Evolutionary conservation across 1,140 invertebrate genomes (phyloP).

Genomic region (Lasioglossum baleicum): DNA sequence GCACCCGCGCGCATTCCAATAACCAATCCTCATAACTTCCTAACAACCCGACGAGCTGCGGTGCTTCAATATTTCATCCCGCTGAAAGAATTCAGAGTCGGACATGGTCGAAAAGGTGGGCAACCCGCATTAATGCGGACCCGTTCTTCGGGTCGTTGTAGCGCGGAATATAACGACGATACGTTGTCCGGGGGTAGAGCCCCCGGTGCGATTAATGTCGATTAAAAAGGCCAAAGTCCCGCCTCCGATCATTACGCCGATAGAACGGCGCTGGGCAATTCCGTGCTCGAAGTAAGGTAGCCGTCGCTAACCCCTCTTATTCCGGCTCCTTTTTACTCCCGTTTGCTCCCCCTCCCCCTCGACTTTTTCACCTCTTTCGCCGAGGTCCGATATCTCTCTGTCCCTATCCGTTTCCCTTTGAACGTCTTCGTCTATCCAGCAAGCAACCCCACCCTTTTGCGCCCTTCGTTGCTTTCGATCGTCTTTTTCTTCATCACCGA

Average conservation of each 20-base stretch:
- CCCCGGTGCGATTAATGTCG: constrained; percentile 73
- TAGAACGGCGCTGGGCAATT: constrained; percentile 62
- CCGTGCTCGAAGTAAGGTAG: constrained; percentile 73
- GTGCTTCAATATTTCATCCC: constrained; percentile 36
- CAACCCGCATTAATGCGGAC: constrained; percentile 54
- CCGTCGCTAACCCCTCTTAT: constrained; percentile 53
- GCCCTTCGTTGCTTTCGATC: constrained; percentile 36
- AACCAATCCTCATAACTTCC: constrained; percentile 34
- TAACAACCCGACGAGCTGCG: not conserved
- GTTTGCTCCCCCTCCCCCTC: constrained; percentile 33
- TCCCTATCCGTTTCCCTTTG: not conserved
- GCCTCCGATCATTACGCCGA: constrained; percentile 67
- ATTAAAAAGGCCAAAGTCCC: constrained; percentile 73
- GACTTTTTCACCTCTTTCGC: not conserved
- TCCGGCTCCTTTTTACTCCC: constrained; percentile 49
- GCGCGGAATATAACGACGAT: constrained; percentile 48
- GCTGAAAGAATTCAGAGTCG: constrained; percentile 13
- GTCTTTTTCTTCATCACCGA: constrained; percentile 33
- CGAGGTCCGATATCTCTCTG: no score
- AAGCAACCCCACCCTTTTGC: constrained; percentile 30
- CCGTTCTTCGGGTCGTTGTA: constrained; percentile 41
- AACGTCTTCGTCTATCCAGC: constrained; percentile 48
- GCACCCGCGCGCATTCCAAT: constrained; percentile 18
- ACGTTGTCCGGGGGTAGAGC: constrained; percentile 45
- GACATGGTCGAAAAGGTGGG: constrained; percentile 23